Evolutionary conservation across 2,113 vertebrate species (phyloP), one percentile per base, ranked within the genome.

Genomic region (Ammospiza nelsoni): DNA sequence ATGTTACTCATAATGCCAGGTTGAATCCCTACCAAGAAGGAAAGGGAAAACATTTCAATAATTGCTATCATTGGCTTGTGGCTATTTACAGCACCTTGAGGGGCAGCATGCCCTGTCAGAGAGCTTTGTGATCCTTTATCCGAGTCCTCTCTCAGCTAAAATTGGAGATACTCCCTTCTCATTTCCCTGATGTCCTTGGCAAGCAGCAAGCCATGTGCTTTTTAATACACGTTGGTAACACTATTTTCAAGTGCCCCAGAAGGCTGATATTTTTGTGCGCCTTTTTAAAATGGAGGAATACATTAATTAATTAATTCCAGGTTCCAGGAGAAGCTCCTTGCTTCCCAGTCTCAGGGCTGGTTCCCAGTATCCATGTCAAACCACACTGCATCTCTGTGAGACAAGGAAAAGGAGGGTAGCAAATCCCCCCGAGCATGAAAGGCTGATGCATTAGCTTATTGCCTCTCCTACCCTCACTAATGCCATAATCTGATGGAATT

Each of bases 401-500:
- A 57, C 4, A 69, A 73, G 78, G 82, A 59, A 69, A 83, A 91
- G 52, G 35, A 83, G 59, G 52, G 31, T 6, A 71, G 31, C 49
- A 93, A 91, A 96, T 77, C 85, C 88, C 82, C 10, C 28, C 0
- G 0, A 77, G 75, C 67, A 51, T 69, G 67, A 75, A 57, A 90
- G 41, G 63, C 49, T 84, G 37, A 81, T 78, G 83, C 69, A 79
- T 93, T 69, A 89, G 9, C 4, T 90, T 88, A 81, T 63, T 89
- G 83, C 85, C 78, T 75, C 76, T 69, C 65, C 51, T 62, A 15
- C 29, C 31, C 76, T 77, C 52, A 10, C 72, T 90, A 89, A 66
- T 3, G 0, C 69, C 66, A 51, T 87, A 90, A 96, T 89, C 93
- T 93, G 69, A 28, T n/a, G 80, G 92, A 84, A 96, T 89, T 92